These are phyloP conservation scores for Pachymerium ferrugineum DNA, from an alignment of 2,888 invertebrate genomes.

Conservation along the genomic window DNA sequence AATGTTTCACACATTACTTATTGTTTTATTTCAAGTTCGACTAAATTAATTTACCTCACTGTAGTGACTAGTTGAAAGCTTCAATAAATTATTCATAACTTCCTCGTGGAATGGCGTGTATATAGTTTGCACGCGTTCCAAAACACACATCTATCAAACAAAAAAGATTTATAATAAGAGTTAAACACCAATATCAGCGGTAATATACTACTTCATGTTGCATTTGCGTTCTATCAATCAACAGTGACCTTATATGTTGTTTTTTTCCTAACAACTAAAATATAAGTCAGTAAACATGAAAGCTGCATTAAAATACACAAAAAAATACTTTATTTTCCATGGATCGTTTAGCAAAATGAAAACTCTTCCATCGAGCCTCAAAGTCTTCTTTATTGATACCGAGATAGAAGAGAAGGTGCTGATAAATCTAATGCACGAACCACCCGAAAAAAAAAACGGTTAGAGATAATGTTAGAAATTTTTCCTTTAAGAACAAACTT, in stretches of 20 bases:
- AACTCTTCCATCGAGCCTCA: constrained; percentile 62
- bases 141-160: constrained; percentile 45
- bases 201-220: constrained; percentile 56
- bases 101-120: constrained; percentile 57
- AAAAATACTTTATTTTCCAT: constrained; percentile 47
- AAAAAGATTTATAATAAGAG: constrained; percentile 25
- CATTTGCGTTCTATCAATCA: constrained; percentile 61
- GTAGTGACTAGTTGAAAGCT: constrained; percentile 62
- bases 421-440: constrained; percentile 59
- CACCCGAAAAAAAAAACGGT: constrained; percentile 19
- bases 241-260: constrained; percentile 57
- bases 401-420: constrained; percentile 56
- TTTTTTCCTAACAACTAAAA: constrained; percentile 57
- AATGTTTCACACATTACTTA: constrained; percentile 37
- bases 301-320: not conserved
- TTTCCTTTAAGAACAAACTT: constrained; percentile 44
- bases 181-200: not conserved
- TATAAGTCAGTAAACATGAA: not conserved
- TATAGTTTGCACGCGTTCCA: constrained; percentile 43
- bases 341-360: constrained; percentile 53
- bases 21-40: not conserved
- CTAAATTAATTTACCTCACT: constrained; percentile 53
- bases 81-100: constrained; percentile 59
- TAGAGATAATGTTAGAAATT: not conserved
- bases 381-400: constrained; percentile 54